phyloP scores from a whole-genome alignment of 2,888 invertebrate genomes.

The Tetragonula carbonaria region DNA sequence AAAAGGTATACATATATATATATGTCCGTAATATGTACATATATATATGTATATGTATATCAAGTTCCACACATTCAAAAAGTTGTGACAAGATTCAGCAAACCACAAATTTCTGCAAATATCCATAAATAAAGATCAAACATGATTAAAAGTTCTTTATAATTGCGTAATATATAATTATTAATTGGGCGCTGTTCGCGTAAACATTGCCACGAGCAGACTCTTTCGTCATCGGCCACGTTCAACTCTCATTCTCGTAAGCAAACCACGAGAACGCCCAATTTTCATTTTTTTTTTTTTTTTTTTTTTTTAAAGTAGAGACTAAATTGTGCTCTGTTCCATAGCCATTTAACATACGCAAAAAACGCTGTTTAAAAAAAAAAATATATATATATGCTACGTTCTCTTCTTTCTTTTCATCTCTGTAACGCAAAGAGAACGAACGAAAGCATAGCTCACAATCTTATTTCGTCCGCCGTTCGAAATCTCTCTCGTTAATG shows the following conservation, averaged over 20 bases:
- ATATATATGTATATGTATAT: conserved; percentile 74
- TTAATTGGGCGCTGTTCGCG: conserved; percentile 68
- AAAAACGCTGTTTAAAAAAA: conserved; percentile 35
- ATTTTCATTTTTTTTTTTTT: conserved; percentile 36
- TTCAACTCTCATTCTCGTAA: conserved; percentile 43
- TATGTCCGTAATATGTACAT: conserved; percentile 67
- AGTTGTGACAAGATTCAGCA: conserved; percentile 83
- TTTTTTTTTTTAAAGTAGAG: conserved; percentile 71
- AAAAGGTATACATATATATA: conserved; percentile 63
- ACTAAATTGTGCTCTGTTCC: conserved; percentile 78
- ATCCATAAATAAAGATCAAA: conserved; percentile 82
- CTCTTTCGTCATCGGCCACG: conserved; percentile 10
- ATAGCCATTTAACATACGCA: conserved; percentile 74
- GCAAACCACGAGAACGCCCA: conserved; percentile 72
- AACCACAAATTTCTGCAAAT: conserved; percentile 84
- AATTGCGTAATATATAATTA: conserved; percentile 77
- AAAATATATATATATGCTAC: neutral
- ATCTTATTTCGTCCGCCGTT: neutral
- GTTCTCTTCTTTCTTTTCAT: conserved; percentile 2
- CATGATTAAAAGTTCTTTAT: conserved; percentile 81
- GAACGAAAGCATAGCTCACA: neutral
- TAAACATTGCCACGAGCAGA: conserved; percentile 38
- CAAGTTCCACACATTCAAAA: conserved; percentile 83
- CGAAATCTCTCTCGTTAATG: neutral
- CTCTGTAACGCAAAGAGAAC: neutral